Base-by-base conservation (phyloP, 2,888 invertebrate species). In the Drosophila nigritarsus region DNA sequence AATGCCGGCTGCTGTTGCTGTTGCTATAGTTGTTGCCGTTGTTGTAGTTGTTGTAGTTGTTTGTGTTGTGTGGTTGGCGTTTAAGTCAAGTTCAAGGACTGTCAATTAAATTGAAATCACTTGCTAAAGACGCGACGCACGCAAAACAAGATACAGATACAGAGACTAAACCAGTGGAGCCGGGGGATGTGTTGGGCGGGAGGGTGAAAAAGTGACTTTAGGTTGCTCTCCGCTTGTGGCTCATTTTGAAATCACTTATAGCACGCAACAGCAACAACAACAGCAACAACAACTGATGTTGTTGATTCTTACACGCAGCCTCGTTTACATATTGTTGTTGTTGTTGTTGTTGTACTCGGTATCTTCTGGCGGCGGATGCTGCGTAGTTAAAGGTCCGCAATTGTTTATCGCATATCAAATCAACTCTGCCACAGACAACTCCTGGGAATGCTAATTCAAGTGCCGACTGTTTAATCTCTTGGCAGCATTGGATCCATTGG, bases 11-110 rank as follows among this genome's bases (percentile, higher is more conserved):
- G 73, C n/a, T 65, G 54, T n/a, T 49, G 38, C 40, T 38, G 18
- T 34, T 66, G 18, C 29, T 51, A 42, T 27, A 61, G 29, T 40
- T 63, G 29, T n/a, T 64, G 65, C 42, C 49, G 67, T 34, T 69
- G 51, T 32, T 61, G 56, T 50, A 65, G 74, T 65, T 83, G n/a
- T n/a, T n/a, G n/a, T n/a, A 62, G 74, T 65, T 83, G 73, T 64
- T 78, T 67, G 65, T 82, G 79, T 66, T 83, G 73, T 63, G 67
- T 82, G 77, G 60, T 83, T 83, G 82, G 87, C 89, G 85, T 89
- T 85, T 85, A 91, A 90, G 90, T 90, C 91, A 91, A 90, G 91
- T 91, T 90, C 91, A 88, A 90, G 90, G 90, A 90, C 90, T 91
- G 89, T 89, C 90, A 90, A 90, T 91, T 92, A 84, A 91, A 90